Evolutionary conservation across 2,797 vertebrate species (phyloP).

Genomic region (Lagodon rhomboides): DNA sequence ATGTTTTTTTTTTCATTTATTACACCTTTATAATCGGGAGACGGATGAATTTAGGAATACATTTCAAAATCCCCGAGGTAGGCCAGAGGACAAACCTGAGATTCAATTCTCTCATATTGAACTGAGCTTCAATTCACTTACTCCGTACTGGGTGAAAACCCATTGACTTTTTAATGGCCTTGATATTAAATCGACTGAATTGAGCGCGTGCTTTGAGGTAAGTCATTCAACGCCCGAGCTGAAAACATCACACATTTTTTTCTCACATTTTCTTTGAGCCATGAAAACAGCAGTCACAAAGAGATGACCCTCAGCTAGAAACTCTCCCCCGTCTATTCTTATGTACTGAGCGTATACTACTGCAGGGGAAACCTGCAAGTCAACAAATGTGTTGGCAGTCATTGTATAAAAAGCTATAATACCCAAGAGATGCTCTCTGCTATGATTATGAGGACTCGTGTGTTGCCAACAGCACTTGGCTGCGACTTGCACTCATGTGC

Average conservation of each 20-base stretch:
- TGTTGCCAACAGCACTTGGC: constrained; percentile 63
- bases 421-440: constrained; percentile 52
- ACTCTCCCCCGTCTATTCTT: constrained; percentile 9
- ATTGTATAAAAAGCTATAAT: constrained; percentile 43
- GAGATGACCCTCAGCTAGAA: constrained; percentile 36
- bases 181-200: constrained; percentile 32
- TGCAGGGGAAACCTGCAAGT: constrained; percentile 43
- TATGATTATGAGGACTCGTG: constrained; percentile 46
- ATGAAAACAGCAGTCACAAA: constrained; percentile 23
- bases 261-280: constrained; percentile 26
- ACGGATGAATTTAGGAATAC: constrained; percentile 18
- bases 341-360: constrained; percentile 2
- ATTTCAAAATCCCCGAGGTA: constrained; percentile 10
- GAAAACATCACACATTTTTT: constrained; percentile 10
- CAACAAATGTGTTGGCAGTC: constrained; percentile 57
- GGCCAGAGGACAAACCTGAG: constrained; percentile 1
- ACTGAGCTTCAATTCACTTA: constrained; percentile 42
- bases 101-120: constrained; percentile 51
- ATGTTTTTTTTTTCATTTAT: neutral
- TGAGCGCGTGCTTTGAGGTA: constrained; percentile 19
- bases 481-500: constrained; percentile 41
- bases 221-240: neutral
- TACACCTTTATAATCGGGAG: constrained; percentile 2
- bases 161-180: constrained; percentile 33
- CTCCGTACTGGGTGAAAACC: constrained; percentile 24